A percentile compares a stretch with the other conserved stretches of the same genome.
Conservation (phyloP, 2,113 vertebrate genomes). For the Zosterops lateralis region DNA sequence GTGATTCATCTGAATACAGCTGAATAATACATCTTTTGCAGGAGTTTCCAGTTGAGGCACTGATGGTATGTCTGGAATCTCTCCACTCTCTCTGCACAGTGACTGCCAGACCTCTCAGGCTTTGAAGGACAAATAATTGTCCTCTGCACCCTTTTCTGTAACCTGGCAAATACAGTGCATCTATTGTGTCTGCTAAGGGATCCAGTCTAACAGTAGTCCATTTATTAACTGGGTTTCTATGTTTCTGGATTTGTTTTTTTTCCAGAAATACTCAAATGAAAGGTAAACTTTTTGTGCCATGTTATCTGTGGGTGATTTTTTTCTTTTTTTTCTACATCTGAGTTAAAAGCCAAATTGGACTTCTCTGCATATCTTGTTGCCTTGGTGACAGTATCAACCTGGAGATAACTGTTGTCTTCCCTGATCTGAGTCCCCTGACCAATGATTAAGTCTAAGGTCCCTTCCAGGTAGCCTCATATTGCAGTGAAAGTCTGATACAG, state of each 20-base stretch:
- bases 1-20: not conserved
- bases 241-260: fast-evolving
- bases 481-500: not conserved
- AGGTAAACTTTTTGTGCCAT: not conserved
- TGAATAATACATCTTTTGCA: constrained; percentile 11
- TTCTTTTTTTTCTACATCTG: not conserved
- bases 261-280: not conserved
- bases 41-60: constrained; percentile 9
- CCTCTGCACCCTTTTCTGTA: not conserved
- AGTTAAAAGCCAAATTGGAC: not conserved
- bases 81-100: not conserved
- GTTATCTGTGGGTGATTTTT: not conserved
- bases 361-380: not conserved
- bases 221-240: not conserved
- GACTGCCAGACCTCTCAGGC: not conserved
- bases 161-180: constrained; percentile 1
- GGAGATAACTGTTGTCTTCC: not conserved
- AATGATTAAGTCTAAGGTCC: not conserved
- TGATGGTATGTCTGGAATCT: constrained; percentile 43
- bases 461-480: not conserved
- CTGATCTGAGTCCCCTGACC: not conserved
- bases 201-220: not conserved
- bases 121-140: constrained; percentile 24
- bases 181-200: not conserved
- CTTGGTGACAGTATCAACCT: not conserved